phyloP scores from a whole-genome alignment of 1,140 invertebrate species.

The Tetramorium parvispinum region DNA sequence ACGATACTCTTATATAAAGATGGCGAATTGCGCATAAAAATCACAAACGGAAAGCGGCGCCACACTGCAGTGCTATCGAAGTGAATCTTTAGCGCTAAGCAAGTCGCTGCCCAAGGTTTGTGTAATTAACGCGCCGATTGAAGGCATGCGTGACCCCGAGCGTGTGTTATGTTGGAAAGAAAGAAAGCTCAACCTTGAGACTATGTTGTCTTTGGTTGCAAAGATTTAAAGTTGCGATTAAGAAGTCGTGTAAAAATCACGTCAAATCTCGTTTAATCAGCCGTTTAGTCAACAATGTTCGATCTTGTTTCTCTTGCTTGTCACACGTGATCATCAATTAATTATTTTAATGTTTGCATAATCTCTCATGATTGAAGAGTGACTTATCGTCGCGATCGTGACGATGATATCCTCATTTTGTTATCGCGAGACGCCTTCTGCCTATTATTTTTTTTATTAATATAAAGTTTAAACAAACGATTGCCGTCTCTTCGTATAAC shows the following conservation, averaged over 20 bases:
- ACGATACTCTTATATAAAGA: slow-evolving; percentile 5
- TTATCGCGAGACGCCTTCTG: background rate
- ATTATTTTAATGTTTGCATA: background rate
- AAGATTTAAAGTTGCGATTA: background rate
- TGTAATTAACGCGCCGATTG: slow-evolving; percentile 28
- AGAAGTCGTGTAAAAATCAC: background rate
- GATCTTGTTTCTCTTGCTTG: background rate
- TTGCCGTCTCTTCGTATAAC: background rate
- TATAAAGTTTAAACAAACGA: background rate
- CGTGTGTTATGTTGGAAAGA: background rate
- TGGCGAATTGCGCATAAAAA: slow-evolving; percentile 1
- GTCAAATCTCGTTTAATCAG: background rate
- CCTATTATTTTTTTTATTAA: background rate
- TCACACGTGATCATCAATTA: background rate
- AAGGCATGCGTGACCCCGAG: slow-evolving; percentile 13
- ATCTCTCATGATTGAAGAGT: background rate
- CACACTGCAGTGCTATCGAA: background rate
- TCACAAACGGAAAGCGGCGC: background rate
- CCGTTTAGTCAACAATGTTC: background rate
- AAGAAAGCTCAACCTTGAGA: slow-evolving; percentile 35
- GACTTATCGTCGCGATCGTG: background rate
- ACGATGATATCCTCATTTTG: background rate
- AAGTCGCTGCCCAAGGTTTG: slow-evolving; percentile 20
- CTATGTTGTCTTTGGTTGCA: background rate
- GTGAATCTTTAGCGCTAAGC: background rate